Evolutionary conservation across 2,888 invertebrate species (phyloP), one percentile per base, ranked within the genome.

Genomic region (Macrophya annulata): DNA sequence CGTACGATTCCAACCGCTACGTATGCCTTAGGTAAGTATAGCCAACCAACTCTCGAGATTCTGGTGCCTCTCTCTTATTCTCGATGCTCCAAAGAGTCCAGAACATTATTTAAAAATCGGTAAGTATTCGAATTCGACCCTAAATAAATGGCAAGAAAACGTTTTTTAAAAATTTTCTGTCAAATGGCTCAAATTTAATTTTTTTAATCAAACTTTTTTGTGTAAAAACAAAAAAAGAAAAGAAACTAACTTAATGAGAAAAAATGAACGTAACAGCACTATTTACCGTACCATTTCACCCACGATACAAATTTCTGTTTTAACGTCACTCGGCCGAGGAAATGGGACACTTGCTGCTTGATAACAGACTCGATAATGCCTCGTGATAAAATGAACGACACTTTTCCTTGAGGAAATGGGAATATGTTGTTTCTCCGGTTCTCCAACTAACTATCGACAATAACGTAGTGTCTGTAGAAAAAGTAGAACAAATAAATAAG

Each of bases 261-360:
- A 68, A 68, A 68, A 68, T 31, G 31, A 37, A 68, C 10, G 68
- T 31, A 3, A 68, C 68, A 31, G 31, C 12, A 37, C 31, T 31
- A 31, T 9, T 68, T 31, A 68, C 37, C 68, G 17, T 12, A 68
- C 37, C 31, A 68, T 31, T 31, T 68, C 37, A 68, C 5, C 37
- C 15, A 37, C 37, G 68, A 68, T 37, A 68, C 17, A 37, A 68
- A 68, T 68, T 37, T 4, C 6, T 37, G 15, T 68, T 68, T 31
- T 37, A 37, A 37, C 37, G 68, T 37, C 74, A 15, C 43, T 10
- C 21, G 15, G 43, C 25, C n/a, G 45, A 74, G 21, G 74, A 74
- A 74, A 74, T 45, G 74, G 43, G 45, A 74, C 74, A 74, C 43
- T 74, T 45, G 74, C 45, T 74, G 74, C 74, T 10, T 45, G 45